Evolutionary conservation across 2,888 invertebrate genomes (phyloP), one percentile per base, ranked within the genome.

Genomic region (Nomada ruficornis): DNA sequence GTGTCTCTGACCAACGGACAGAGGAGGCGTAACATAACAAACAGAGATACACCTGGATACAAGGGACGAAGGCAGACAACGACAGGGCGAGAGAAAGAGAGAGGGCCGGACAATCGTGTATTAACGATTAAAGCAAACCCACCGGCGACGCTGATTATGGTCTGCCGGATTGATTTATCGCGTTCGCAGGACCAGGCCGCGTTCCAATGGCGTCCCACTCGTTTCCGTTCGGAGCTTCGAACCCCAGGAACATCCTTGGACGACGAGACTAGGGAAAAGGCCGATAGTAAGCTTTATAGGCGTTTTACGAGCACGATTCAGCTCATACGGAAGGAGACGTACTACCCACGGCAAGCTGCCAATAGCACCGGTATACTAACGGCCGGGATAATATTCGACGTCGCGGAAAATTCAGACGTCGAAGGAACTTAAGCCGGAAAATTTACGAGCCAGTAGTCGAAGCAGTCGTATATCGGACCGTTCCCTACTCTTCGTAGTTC

Each of bases 81-180:
- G 59, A 57, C 20, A 9, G 63, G 59, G 62, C 69, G 71, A 10
- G 55, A 20, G 36, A 47, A n/a, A 79, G 50, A 50, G 62, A 26
- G 59, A 72, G 63, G 65, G 52, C 57, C 69, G 68, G 74, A 67
- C 77, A 76, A 85, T 71, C 83, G 84, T 86, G 89, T 88, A 86
- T 79, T 88, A 71, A 80, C 85, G 91, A 91, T 91, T 91, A 91
- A 90, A 91, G 90, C 90, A 89, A 89, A 89, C 89, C 87, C 88
- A 87, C 85, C 84, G 86, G 88, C 89, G 86, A 86, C 88, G 87
- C 88, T 90, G 88, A 92, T 91, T 91, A 90, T 88, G 86, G 86
- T 87, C 85, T 88, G 82, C 77, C 79, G 82, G 88, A 92, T 92
- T 91, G 91, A 90, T 91, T 91, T 90, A 91, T 90, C 90, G 89